Base-by-base conservation (phyloP, 2,888 invertebrate genomes). In the Hermaeophaga mercurialis region DNA sequence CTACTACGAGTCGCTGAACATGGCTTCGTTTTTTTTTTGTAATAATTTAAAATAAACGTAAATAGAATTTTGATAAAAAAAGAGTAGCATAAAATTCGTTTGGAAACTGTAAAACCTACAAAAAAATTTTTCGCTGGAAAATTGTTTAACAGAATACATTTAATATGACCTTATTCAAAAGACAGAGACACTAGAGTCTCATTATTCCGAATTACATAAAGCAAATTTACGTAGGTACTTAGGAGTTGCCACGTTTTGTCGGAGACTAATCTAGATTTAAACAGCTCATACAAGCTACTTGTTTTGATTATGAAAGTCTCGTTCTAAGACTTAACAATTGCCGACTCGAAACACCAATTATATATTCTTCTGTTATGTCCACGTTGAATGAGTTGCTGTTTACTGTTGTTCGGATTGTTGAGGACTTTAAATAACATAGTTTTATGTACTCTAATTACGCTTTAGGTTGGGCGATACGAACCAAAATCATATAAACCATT, bases 61-160 rank as follows among this genome's bases (percentile, higher is more conserved):
- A n/a, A n/a, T n/a, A n/a, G n/a, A n/a, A n/a, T n/a, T n/a, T n/a
- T n/a, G n/a, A n/a, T n/a, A n/a, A n/a, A n/a, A n/a, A n/a, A n/a
- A n/a, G n/a, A n/a, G n/a, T n/a, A n/a, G n/a, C n/a, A n/a, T n/a
- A n/a, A n/a, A n/a, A n/a, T n/a, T n/a, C n/a, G n/a, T n/a, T n/a
- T n/a, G n/a, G n/a, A n/a, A n/a, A n/a, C n/a, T n/a, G n/a, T n/a
- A n/a, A n/a, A n/a, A n/a, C n/a, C 19, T n/a, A n/a, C n/a, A 15
- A 36, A 17, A n/a, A 11, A 38, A 38, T 38, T 8, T 36, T n/a
- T 38, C 11, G 7, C 85, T 48, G n/a, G n/a, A n/a, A n/a, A n/a
- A n/a, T n/a, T n/a, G n/a, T n/a, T n/a, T n/a, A n/a, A n/a, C n/a
- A n/a, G n/a, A n/a, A n/a, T n/a, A n/a, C n/a, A 22, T 22, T 22